phyloP scores from a whole-genome alignment of 2,888 invertebrate genomes.

The Chorisops tibialis region DNA sequence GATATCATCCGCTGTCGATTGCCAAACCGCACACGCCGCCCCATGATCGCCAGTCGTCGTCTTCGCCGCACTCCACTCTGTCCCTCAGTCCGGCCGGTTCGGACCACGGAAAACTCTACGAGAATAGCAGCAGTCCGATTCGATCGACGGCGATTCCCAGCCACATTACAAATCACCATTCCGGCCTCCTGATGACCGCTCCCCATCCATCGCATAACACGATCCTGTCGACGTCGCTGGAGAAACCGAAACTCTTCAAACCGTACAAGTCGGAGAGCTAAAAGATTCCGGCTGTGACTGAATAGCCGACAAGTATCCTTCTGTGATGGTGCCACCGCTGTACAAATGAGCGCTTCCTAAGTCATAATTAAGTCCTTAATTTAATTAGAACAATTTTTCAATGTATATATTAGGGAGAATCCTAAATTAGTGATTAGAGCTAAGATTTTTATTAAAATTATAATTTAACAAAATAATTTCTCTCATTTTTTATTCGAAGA shows the following conservation, averaged over 20 bases:
- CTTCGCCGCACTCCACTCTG: constrained; percentile 50
- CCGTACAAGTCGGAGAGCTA: constrained; percentile 62
- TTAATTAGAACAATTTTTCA: too few relatives aligned
- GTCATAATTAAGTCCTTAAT: too few relatives aligned
- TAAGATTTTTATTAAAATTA: too few relatives aligned
- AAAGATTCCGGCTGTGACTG: neutral
- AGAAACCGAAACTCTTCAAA: constrained; percentile 68
- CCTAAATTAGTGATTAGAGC: too few relatives aligned
- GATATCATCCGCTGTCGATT: constrained; percentile 39
- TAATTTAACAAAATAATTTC: too few relatives aligned
- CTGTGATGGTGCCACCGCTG: constrained; percentile 12
- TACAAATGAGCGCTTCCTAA: neutral
- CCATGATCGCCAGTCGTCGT: constrained; percentile 50
- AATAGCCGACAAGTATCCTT: neutral
- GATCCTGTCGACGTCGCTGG: constrained; percentile 41
- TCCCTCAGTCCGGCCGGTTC: constrained; percentile 52
- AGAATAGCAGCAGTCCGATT: constrained; percentile 45
- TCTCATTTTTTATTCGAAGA: too few relatives aligned
- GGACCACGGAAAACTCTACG: constrained; percentile 48
- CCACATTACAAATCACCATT: constrained; percentile 19
- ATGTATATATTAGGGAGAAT: too few relatives aligned
- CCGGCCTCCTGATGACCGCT: constrained; percentile 46
- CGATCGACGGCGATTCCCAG: constrained; percentile 34
- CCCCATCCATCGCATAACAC: constrained; percentile 43
- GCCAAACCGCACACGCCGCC: constrained; percentile 51